Percentiles rank a stretch among this genome's conserved stretches.
These are phyloP conservation scores for Drosophila vallismaia DNA, from an alignment of 2,888 invertebrate species.

Conservation along the genomic window DNA sequence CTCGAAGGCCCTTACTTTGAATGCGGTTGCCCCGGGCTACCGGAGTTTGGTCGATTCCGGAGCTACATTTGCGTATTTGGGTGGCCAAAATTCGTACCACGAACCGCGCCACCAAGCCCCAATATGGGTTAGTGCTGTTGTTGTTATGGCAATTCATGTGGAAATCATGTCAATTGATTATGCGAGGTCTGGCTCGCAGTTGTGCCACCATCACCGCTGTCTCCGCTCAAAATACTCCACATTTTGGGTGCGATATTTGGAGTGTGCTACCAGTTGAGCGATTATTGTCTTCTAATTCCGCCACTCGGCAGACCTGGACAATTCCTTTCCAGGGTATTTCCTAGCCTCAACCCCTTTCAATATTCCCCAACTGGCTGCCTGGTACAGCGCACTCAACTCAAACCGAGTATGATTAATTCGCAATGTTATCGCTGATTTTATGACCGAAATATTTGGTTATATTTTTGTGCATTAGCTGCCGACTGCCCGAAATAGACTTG, in stretches of 20 bases:
- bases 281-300: neutral
- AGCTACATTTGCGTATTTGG: slow-evolving; percentile 74
- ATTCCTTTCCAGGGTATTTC: slow-evolving; percentile 11
- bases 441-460: slow-evolving; percentile 59
- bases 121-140: slow-evolving; percentile 39
- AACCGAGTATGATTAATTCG: slow-evolving; percentile 68
- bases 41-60: slow-evolving; percentile 66
- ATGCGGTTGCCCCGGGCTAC: slow-evolving; percentile 46
- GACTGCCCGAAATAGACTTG: slow-evolving; percentile 62
- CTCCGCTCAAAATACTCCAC: neutral
- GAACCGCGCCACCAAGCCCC: slow-evolving; percentile 49
- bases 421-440: slow-evolving; percentile 71
- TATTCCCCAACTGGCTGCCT: slow-evolving; percentile 44
- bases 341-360: neutral
- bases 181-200: slow-evolving; percentile 19
- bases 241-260: neutral
- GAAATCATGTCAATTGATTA: slow-evolving; percentile 78
- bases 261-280: neutral
- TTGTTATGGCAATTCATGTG: slow-evolving; percentile 49
- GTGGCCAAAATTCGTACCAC: slow-evolving; percentile 72
- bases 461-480: slow-evolving; percentile 48
- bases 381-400: slow-evolving; percentile 56
- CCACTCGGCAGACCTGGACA: neutral
- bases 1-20: slow-evolving; percentile 36
- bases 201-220: neutral